Conservation (phyloP, 2,113 vertebrate species). For the Tyrannus savana region DNA sequence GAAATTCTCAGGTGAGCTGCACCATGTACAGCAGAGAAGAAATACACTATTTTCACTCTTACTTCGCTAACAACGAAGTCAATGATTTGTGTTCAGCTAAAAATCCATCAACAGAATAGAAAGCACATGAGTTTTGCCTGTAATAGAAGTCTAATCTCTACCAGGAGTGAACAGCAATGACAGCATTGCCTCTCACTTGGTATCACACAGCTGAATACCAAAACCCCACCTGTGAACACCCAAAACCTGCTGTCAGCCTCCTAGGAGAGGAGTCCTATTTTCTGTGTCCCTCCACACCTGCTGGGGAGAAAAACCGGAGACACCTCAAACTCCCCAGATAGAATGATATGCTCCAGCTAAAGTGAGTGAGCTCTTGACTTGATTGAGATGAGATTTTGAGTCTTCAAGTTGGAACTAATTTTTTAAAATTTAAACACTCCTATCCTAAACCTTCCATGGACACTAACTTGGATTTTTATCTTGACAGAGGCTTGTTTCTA, state of each 20-base stretch:
- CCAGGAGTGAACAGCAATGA: neutral
- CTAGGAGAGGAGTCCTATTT: neutral
- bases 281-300: neutral
- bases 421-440: neutral
- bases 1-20: neutral
- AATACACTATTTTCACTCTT: neutral
- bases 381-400: neutral
- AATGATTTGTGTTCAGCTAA: neutral
- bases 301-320: neutral
- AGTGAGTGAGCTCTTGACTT: neutral
- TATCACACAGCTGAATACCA: neutral
- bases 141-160: neutral
- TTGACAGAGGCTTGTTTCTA: neutral
- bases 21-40: rapidly evolving
- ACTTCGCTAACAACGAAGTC: neutral
- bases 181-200: rapidly evolving
- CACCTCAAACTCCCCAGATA: neutral
- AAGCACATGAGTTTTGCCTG: neutral
- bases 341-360: neutral
- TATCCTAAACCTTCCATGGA: neutral
- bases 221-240: rapidly evolving
- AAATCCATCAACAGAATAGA: neutral
- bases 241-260: neutral
- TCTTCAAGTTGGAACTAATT: neutral
- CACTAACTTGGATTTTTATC: neutral